phyloP scores from a whole-genome alignment of 2,888 invertebrate species.

The Eupithecia abbreviata region DNA sequence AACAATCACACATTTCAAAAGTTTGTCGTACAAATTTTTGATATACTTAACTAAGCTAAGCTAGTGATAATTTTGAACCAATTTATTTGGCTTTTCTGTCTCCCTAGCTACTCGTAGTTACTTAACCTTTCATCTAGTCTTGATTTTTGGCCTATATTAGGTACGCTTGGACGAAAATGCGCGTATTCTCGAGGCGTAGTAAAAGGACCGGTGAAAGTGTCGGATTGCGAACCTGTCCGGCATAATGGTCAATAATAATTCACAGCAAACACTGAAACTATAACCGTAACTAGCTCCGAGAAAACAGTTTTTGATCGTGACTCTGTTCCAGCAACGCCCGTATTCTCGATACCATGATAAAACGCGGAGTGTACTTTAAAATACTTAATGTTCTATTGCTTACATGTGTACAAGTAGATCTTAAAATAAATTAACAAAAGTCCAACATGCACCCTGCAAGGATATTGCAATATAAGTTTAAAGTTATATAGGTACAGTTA shows the following conservation, averaged over 20 bases:
- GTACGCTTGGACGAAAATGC: slow-evolving; percentile 1
- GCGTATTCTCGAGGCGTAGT: slow-evolving; percentile 38
- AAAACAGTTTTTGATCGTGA: slow-evolving; percentile 54
- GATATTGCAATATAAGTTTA: no score
- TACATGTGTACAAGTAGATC: no score
- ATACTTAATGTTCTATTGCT: no score
- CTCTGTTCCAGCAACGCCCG: slow-evolving; percentile 47
- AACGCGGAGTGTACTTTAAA: not conserved
- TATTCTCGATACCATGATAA: not conserved
- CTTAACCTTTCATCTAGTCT: not conserved
- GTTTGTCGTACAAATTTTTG: no score
- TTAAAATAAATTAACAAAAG: no score
- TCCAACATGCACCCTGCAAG: no score
- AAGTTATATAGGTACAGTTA: no score
- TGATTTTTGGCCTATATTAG: not conserved
- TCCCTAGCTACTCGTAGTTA: not conserved
- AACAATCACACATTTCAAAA: no score
- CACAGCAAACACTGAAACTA: slow-evolving; percentile 47
- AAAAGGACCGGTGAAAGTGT: slow-evolving; percentile 47
- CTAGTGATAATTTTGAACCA: not conserved
- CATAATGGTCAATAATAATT: slow-evolving; percentile 48
- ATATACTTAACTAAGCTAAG: no score
- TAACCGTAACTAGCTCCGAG: slow-evolving; percentile 46
- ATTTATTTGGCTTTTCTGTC: not conserved
- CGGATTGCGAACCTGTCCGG: slow-evolving; percentile 45